These are phyloP conservation scores for Misgurnus anguillicaudatus DNA, from an alignment of 2,113 vertebrate genomes.

Conservation along the genomic window DNA sequence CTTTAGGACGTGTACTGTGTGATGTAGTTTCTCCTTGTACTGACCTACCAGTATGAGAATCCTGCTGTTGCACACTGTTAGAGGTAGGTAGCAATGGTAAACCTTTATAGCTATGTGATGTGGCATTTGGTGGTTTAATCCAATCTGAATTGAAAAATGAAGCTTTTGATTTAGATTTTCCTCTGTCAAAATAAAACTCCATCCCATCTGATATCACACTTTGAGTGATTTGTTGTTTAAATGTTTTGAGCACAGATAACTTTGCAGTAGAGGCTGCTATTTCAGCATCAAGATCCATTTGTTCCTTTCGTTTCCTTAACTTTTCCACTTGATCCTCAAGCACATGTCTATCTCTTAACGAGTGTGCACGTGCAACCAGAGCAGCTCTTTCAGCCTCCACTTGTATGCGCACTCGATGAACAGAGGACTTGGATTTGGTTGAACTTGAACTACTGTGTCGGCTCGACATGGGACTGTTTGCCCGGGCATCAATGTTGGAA, in stretches of 20 bases:
- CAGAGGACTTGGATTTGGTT: too few species aligned
- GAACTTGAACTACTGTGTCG: too few species aligned
- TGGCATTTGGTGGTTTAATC: neutral
- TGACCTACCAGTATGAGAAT: neutral
- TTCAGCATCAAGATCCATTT: neutral
- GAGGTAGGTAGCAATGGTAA: neutral
- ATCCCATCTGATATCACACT: neutral
- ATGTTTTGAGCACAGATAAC: neutral
- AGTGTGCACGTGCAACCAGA: too few species aligned
- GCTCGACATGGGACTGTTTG: too few species aligned
- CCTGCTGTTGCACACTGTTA: neutral
- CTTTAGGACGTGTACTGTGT: too few species aligned
- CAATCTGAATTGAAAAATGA: neutral
- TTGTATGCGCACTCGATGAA: too few species aligned
- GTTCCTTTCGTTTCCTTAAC: too few species aligned
- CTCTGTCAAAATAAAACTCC: neutral
- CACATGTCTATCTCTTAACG: too few species aligned
- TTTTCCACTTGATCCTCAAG: too few species aligned
- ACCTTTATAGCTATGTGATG: neutral
- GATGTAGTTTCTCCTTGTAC: too few species aligned
- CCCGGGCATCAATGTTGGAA: too few species aligned
- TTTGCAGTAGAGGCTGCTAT: neutral
- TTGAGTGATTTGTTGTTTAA: neutral
- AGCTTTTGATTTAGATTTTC: neutral
- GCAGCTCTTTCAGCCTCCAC: too few species aligned